phyloP scores from a whole-genome alignment of 2,113 vertebrate species.

The Clupea harengus region DNA sequence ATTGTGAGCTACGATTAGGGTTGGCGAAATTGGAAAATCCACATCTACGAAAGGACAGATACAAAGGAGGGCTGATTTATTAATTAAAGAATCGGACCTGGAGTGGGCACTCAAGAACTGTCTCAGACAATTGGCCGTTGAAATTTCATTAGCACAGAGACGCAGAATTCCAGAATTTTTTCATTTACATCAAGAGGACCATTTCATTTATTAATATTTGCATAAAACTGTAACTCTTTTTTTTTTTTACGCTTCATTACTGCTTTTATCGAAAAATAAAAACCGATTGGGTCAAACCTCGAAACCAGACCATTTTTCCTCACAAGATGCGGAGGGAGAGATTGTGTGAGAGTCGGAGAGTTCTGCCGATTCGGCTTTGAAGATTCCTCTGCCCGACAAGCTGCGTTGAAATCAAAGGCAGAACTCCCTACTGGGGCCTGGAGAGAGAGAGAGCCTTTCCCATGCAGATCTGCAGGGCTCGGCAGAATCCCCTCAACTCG shows the following conservation, averaged over 20 bases:
- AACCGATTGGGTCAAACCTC: background rate
- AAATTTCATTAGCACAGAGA: background rate
- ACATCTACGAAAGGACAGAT: background rate
- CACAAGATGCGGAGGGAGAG: background rate
- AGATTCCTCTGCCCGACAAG: background rate
- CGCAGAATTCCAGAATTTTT: background rate
- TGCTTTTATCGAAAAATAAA: background rate
- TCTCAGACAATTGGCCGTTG: background rate
- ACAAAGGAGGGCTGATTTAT: slow-evolving; percentile 13
- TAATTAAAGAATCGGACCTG: background rate
- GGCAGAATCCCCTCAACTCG: slow-evolving; percentile 17
- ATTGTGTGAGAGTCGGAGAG: background rate
- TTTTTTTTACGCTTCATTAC: background rate
- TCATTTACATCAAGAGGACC: background rate
- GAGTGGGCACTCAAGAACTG: background rate
- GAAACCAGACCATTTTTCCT: background rate
- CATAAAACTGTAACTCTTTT: background rate
- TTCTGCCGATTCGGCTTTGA: background rate
- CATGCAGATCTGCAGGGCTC: slow-evolving; percentile 33
- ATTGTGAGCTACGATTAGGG: background rate
- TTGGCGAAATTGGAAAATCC: background rate
- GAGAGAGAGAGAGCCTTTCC: slow-evolving; percentile 14
- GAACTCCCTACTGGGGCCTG: background rate
- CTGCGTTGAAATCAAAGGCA: slow-evolving; percentile 11
- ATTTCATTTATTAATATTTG: slow-evolving; percentile 1